Percentiles rank a stretch among this genome's conserved stretches.
Evolutionary conservation across 1,140 invertebrate species (phyloP).

Genomic region (Triops longicaudatus): DNA sequence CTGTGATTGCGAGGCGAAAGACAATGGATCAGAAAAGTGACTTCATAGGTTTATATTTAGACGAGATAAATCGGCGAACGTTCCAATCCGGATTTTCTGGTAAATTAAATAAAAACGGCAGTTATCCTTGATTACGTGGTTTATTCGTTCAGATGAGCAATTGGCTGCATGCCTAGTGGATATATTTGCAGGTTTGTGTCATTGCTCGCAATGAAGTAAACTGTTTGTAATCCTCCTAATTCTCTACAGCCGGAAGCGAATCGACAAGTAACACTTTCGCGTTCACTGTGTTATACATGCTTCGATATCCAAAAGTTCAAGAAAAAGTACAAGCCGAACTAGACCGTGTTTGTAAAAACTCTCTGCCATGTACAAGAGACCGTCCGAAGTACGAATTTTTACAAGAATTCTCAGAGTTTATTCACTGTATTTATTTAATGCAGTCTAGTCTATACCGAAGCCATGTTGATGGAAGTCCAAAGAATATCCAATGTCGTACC

Average conservation of each 20-base stretch:
- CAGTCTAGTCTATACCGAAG: conserved; percentile 28
- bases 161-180: conserved; percentile 51
- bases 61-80: background rate
- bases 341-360: conserved; percentile 36
- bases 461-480: conserved; percentile 27
- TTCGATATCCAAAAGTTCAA: conserved; percentile 41
- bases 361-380: conserved; percentile 4
- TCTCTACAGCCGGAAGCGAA: conserved; percentile 35
- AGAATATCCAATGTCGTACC: conserved; percentile 25
- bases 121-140: conserved; percentile 16
- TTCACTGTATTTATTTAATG: background rate
- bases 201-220: conserved; percentile 39
- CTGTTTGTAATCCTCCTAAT: conserved; percentile 31
- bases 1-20: background rate
- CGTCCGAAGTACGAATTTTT: background rate
- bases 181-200: conserved; percentile 50
- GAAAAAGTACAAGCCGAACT: conserved; percentile 49
- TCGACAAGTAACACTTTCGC: conserved; percentile 34
- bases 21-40: background rate
- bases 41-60: background rate
- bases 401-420: background rate
- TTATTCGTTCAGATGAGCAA: conserved; percentile 50
- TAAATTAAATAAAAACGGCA: conserved; percentile 14
- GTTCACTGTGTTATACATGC: conserved; percentile 32
- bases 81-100: background rate